Base-by-base conservation (phyloP, 2,797 vertebrate species). In the Anguilla obscura region DNA sequence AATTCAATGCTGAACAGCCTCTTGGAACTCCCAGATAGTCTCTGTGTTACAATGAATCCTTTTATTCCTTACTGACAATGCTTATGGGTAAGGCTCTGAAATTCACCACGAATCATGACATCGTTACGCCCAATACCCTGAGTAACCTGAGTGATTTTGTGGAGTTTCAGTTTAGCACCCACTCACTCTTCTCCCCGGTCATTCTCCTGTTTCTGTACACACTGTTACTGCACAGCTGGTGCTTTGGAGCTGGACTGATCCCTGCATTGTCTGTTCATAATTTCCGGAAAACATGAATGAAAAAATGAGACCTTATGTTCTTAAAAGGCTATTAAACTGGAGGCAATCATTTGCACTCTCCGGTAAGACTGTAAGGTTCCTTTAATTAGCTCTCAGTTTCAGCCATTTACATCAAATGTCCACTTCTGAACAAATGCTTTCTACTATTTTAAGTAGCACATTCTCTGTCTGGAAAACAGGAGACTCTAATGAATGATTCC, bases 341-440 rank as follows among this genome's bases (percentile, higher is more conserved):
- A 94, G 91, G 92, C 93, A 95, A 96, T 95, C 88, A 95, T 96
- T 95, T 94, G 0, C 92, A 92, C 92, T 90, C 91, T 94, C 93
- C 95, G 93, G 94, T 95, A 94, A 94, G 95, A 96, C 94, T 45
- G 40, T 45, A 45, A 95, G 94, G 93, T 95, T 95, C 92, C 93
- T 94, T 96, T 96, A 96, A 96, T 96, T 96, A 96, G 96, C 94
- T 93, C 94, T 94, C 92, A 92, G 94, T 96, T 95, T 96, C 94
- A 96, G 95, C 96, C 95, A 95, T 96, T 96, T 96, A 96, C 95
- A 96, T 95, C 95, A 95, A 94, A 94, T 94, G 96, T 96, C 96
- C 95, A 95, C 95, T 95, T 92, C 94, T 93, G 95, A 95, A 95
- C 95, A 95, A 96, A 96, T 92, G 90, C 92, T 40, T 48, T 45